phyloP scores from a whole-genome alignment of 2,888 invertebrate genomes.

The Eudasyphora cyanicolor region DNA sequence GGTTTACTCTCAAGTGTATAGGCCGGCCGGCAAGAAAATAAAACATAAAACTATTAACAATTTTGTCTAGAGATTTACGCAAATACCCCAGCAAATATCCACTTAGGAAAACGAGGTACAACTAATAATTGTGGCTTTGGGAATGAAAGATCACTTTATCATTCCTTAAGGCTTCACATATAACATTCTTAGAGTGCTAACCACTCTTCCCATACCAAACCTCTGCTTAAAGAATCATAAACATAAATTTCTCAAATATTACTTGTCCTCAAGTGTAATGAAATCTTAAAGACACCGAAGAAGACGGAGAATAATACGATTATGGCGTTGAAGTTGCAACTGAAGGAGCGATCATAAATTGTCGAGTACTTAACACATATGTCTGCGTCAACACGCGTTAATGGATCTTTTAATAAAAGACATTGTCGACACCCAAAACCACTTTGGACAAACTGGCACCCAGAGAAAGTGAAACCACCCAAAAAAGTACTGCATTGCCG shows the following conservation, averaged over 20 bases:
- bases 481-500: not conserved
- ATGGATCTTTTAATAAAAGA: conserved; percentile 45
- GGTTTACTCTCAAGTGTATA: conserved; percentile 54
- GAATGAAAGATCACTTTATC: not conserved
- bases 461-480: not conserved
- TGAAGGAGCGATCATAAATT: conserved; percentile 41
- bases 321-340: not conserved
- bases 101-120: conserved; percentile 24
- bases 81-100: conserved; percentile 15
- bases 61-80: conserved; percentile 3
- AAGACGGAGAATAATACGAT: not conserved
- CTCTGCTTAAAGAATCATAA: not conserved
- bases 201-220: not conserved
- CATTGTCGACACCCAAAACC: conserved; percentile 13
- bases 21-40: not conserved
- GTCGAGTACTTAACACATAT: conserved; percentile 38
- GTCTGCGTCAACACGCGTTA: conserved; percentile 44
- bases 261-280: conserved; percentile 41
- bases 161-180: not conserved
- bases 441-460: not conserved
- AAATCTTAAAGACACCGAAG: conserved; percentile 32
- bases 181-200: not conserved
- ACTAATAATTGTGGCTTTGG: not conserved
- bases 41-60: conserved; percentile 42
- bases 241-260: conserved; percentile 36